Percentiles rank a stretch among this genome's conserved stretches.
These are phyloP conservation scores for Okamejei kenojei DNA, from an alignment of 2,797 vertebrate species.

Conservation along the genomic window DNA sequence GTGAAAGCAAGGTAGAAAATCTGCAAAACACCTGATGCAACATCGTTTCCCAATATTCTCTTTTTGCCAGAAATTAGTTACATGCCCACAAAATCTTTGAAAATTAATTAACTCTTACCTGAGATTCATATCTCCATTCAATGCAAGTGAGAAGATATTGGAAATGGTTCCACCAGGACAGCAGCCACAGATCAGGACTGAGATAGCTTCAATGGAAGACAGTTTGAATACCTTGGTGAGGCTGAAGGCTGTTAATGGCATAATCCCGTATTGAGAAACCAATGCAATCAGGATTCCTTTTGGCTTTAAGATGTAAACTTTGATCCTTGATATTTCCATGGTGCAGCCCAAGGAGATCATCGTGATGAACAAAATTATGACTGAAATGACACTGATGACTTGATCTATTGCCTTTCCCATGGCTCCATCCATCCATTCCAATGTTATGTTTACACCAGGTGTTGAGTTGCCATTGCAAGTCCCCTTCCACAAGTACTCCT, in stretches of 20 bases:
- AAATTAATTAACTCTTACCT: conserved; percentile 57
- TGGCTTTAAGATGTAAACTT: conserved; percentile 61
- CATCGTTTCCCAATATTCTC: background rate
- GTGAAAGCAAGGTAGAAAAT: background rate
- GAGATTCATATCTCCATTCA: conserved; percentile 77
- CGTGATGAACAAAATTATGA: conserved; percentile 56
- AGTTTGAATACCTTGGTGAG: conserved; percentile 63
- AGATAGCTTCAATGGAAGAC: conserved; percentile 57
- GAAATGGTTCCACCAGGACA: conserved; percentile 73
- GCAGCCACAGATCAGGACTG: conserved; percentile 73
- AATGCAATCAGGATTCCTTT: conserved; percentile 64
- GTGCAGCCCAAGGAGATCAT: conserved; percentile 72
- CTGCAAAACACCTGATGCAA: no score
- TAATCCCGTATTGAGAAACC: conserved; percentile 72
- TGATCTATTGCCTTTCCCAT: conserved; percentile 44
- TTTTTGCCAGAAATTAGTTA: background rate
- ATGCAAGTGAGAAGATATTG: conserved; percentile 65
- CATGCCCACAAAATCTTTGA: background rate
- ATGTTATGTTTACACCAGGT: background rate
- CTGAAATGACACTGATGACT: conserved; percentile 49
- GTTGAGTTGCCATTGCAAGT: background rate
- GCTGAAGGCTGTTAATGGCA: conserved; percentile 69
- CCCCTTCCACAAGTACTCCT: background rate
- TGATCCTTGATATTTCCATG: conserved; percentile 73
- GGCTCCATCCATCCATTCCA: background rate